Percentiles rank a stretch among this genome's conserved stretches.
Evolutionary conservation across 2,113 vertebrate genomes (phyloP).

Genomic region (Nematolebias whitei): DNA sequence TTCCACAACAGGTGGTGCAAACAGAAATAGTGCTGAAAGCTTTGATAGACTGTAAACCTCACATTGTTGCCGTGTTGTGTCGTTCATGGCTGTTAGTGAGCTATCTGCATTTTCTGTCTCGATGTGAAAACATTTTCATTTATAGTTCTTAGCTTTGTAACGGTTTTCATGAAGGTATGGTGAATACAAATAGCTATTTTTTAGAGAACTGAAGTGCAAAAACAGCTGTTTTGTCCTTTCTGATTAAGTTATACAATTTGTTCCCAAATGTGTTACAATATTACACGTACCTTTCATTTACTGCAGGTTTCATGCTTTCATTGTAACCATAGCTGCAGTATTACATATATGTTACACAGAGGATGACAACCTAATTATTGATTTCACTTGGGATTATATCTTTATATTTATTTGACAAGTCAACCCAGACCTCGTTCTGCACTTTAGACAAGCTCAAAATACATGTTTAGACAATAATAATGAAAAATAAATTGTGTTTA

Average conservation of each 20-base stretch:
- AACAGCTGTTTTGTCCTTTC: too few species aligned
- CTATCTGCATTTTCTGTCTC: neutral
- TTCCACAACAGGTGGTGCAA: constrained; percentile 56
- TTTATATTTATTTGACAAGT: neutral
- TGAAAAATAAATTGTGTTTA: neutral
- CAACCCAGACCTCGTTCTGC: neutral
- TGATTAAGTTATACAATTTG: too few species aligned
- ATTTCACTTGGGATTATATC: neutral
- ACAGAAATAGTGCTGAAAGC: constrained; percentile 42
- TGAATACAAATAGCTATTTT: too few species aligned
- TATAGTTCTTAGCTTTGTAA: too few species aligned
- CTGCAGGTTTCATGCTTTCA: too few species aligned
- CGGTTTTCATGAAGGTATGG: too few species aligned
- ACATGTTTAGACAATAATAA: too few species aligned
- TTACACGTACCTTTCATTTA: too few species aligned
- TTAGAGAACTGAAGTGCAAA: too few species aligned
- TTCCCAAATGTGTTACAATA: too few species aligned
- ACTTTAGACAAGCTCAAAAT: neutral
- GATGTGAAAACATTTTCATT: neutral
- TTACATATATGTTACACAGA: neutral
- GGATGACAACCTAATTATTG: neutral
- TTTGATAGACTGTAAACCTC: constrained; percentile 1
- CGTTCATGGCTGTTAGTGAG: neutral
- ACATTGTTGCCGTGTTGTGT: constrained; percentile 40
- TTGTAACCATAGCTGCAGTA: neutral